Percentiles rank a stretch among this genome's conserved stretches.
Conservation (phyloP, 30 jellyfish, hydroid and myxozoan genomes). For the Catostylus mosaicus region DNA sequence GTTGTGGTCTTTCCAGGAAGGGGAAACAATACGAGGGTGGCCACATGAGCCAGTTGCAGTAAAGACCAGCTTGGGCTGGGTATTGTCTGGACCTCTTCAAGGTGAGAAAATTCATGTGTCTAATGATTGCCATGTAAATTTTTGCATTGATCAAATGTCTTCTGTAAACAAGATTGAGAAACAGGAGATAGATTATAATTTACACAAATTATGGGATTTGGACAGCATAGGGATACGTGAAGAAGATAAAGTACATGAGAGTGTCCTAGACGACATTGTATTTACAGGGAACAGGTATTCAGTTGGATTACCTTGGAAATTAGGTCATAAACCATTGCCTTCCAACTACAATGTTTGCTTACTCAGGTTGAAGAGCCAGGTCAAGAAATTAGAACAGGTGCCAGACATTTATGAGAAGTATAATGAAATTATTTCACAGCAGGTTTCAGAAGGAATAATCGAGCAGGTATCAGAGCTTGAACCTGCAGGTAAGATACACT, state of each 20-base stretch:
- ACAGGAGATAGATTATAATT: background rate
- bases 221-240: slow-evolving; percentile 4
- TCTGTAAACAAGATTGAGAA: background rate
- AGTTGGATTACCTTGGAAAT: slow-evolving; percentile 13
- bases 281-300: slow-evolving; percentile 14
- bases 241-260: slow-evolving; percentile 3
- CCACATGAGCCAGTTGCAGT: slow-evolving; percentile 60
- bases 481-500: slow-evolving; percentile 9
- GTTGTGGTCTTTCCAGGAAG: slow-evolving; percentile 54
- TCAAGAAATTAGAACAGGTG: background rate
- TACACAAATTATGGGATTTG: background rate
- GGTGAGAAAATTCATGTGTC: slow-evolving; percentile 41
- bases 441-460: slow-evolving; percentile 9
- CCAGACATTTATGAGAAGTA: slow-evolving; percentile 1
- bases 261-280: slow-evolving; percentile 2
- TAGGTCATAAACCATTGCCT: slow-evolving; percentile 19
- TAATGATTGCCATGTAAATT: background rate
- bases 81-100: slow-evolving; percentile 39
- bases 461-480: slow-evolving; percentile 29
- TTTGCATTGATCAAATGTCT: background rate
- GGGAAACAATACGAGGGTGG: slow-evolving; percentile 57
- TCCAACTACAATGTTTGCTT: slow-evolving; percentile 5
- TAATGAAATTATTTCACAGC: slow-evolving; percentile 22
- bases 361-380: background rate
- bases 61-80: slow-evolving; percentile 62